Conservation (phyloP, 2,888 invertebrate genomes). For the Apodemia mormo region DNA sequence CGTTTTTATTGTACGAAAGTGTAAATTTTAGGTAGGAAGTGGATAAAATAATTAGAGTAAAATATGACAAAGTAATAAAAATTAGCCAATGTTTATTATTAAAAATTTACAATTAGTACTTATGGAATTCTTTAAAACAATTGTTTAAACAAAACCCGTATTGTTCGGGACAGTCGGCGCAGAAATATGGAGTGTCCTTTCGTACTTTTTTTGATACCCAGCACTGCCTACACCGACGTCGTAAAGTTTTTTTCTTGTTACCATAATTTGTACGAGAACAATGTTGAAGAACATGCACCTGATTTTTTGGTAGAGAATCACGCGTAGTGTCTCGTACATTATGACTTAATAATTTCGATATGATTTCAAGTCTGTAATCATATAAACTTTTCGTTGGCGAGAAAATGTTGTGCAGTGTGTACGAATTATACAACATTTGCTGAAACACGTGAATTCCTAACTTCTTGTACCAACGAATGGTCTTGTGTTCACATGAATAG, state of each 20-base stretch:
- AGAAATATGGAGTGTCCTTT: slow-evolving; percentile 23
- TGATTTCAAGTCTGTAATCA: slow-evolving; percentile 17
- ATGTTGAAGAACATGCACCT: slow-evolving; percentile 25
- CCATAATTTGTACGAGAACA: slow-evolving; percentile 22
- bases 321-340: slow-evolving; percentile 16
- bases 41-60: not conserved
- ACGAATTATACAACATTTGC: slow-evolving; percentile 18
- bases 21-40: not conserved
- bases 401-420: slow-evolving; percentile 16
- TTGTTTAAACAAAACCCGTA: slow-evolving; percentile 19
- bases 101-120: no score
- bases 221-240: slow-evolving; percentile 26
- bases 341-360: slow-evolving; percentile 17
- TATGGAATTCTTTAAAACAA: slow-evolving; percentile 14
- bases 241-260: slow-evolving; percentile 22
- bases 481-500: slow-evolving; percentile 17
- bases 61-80: slow-evolving; percentile 4
- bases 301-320: slow-evolving; percentile 14
- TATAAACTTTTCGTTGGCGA: slow-evolving; percentile 17
- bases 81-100: no score
- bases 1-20: not conserved
- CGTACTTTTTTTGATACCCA: slow-evolving; percentile 26
- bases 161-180: slow-evolving; percentile 21
- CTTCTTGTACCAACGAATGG: slow-evolving; percentile 16
- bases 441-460: slow-evolving; percentile 11